Conservation (phyloP, 2,888 invertebrate species). For the Campaea margaritaria region DNA sequence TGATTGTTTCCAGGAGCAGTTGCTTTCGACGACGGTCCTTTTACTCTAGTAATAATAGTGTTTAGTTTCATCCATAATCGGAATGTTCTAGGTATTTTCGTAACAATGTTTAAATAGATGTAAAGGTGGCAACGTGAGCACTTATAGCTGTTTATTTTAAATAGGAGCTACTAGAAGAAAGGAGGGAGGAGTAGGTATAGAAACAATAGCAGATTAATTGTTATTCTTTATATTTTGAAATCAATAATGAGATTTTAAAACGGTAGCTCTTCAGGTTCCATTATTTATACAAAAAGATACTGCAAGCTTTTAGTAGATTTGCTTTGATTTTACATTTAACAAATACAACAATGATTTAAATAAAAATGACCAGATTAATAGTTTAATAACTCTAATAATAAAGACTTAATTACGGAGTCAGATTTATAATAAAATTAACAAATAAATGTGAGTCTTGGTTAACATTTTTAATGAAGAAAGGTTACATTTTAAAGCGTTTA, state of each 20-base stretch:
- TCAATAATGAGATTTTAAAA: constrained; percentile 83
- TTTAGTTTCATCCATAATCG: no score
- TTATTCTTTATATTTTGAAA: constrained; percentile 80
- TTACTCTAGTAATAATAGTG: no score
- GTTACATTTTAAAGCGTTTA: constrained; percentile 82
- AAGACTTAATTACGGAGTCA: constrained; percentile 79
- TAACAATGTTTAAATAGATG: no score
- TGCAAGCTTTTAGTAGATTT: constrained; percentile 80
- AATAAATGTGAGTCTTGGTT: constrained; percentile 83
- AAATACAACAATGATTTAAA: constrained; percentile 84
- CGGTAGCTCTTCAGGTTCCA: constrained; percentile 73
- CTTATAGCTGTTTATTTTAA: no score
- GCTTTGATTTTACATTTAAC: constrained; percentile 78
- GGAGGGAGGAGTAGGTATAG: no score
- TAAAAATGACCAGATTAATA: constrained; percentile 86
- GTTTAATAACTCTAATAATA: constrained; percentile 80
- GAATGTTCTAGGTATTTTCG: no score
- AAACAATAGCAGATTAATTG: constrained; percentile 48
- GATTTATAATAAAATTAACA: constrained; percentile 80
- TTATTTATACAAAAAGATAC: constrained; percentile 79
- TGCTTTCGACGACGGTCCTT: no score
- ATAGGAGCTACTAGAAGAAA: no score
- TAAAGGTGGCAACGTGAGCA: no score
- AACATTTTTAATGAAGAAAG: constrained; percentile 76
- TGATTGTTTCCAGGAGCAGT: no score